phyloP scores from a whole-genome alignment of 2,797 vertebrate species.

The Tragelaphus oryx region DNA sequence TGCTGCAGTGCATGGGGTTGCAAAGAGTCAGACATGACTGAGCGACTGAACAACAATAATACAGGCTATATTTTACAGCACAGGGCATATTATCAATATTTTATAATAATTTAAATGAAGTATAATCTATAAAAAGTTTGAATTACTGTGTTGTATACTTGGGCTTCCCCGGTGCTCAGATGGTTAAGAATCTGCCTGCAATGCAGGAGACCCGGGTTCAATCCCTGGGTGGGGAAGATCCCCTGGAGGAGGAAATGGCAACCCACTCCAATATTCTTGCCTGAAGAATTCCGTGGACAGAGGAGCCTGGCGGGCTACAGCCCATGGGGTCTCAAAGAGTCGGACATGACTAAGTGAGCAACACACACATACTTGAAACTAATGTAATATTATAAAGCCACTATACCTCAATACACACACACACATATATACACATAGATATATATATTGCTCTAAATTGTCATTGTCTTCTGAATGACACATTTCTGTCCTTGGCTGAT shows the following conservation, averaged over 20 bases:
- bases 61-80: not conserved
- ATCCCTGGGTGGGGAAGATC: not conserved
- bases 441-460: not conserved
- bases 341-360: not conserved
- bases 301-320: not conserved
- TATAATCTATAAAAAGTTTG: not conserved
- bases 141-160: not conserved
- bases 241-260: not conserved
- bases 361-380: not conserved
- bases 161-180: not conserved
- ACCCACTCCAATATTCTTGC: not conserved
- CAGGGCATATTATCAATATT: too few species aligned
- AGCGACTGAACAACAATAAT: not conserved
- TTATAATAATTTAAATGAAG: not conserved
- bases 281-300: not conserved
- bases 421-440: accelerated
- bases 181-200: not conserved
- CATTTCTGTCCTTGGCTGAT: not conserved
- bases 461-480: not conserved
- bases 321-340: not conserved
- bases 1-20: not conserved
- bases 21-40: not conserved
- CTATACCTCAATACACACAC: not conserved
- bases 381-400: not conserved
- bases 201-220: not conserved